A percentile compares a stretch with the other conserved stretches of the same genome.
These are phyloP conservation scores for Sphaerophoria rueppellii DNA, from an alignment of 2,888 invertebrate species.

Conservation along the genomic window DNA sequence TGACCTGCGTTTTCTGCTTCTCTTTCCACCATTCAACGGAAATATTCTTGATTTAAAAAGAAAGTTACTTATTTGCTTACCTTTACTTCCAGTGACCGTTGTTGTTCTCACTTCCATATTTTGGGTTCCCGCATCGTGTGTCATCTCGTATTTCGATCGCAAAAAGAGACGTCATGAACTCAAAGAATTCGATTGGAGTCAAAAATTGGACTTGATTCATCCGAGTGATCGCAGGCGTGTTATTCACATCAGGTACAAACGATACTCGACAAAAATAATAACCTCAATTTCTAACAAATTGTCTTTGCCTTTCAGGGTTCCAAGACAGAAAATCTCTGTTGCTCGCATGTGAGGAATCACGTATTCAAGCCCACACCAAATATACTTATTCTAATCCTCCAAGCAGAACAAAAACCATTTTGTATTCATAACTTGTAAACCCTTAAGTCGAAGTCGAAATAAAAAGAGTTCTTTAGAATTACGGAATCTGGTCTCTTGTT, in stretches of 20 bases:
- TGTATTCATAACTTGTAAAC: slow-evolving; percentile 25
- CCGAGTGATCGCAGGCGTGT: slow-evolving; percentile 88
- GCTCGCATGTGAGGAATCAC: slow-evolving; percentile 77
- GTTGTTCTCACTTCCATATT: slow-evolving; percentile 94
- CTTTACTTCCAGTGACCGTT: slow-evolving; percentile 84
- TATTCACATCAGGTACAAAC: slow-evolving; percentile 85
- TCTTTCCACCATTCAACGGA: too few relatives aligned
- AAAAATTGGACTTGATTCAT: slow-evolving; percentile 88
- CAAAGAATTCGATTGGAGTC: slow-evolving; percentile 88
- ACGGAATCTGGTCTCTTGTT: neutral
- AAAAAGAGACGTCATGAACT: slow-evolving; percentile 88
- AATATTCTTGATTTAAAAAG: neutral
- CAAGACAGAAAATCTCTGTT: slow-evolving; percentile 81
- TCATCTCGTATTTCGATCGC: slow-evolving; percentile 92
- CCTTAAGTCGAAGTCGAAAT: neutral
- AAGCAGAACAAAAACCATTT: slow-evolving; percentile 12
- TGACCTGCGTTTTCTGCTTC: too few relatives aligned
- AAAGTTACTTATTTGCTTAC: neutral
- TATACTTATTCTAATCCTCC: slow-evolving; percentile 1
- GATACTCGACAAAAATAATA: too few relatives aligned
- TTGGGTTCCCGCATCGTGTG: slow-evolving; percentile 97
- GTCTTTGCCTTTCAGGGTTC: slow-evolving; percentile 78
- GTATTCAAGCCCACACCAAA: neutral
- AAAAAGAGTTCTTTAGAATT: neutral
- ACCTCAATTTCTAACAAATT: too few relatives aligned